Percentiles rank a stretch among this genome's conserved stretches.
Conservation (phyloP, 2,113 vertebrate species). For the Meriones unguiculatus region DNA sequence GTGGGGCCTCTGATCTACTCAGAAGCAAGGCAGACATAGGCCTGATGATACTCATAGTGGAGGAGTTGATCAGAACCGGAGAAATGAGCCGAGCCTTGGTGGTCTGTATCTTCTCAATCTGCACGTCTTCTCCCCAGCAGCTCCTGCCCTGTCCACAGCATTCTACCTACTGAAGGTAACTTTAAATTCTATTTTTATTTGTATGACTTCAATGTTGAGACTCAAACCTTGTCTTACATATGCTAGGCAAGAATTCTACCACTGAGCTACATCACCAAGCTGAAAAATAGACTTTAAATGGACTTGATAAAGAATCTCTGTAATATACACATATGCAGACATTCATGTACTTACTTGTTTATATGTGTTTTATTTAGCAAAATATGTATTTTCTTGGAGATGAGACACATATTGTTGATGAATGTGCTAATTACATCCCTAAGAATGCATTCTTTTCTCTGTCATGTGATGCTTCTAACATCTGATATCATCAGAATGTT, state of each 20-base stretch:
- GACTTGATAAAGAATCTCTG: background rate
- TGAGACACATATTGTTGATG: background rate
- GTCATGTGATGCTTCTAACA: background rate
- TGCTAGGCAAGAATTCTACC: background rate
- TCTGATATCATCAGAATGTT: background rate
- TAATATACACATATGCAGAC: background rate
- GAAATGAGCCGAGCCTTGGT: background rate
- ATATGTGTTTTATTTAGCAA: constrained; percentile 16
- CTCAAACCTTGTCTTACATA: background rate
- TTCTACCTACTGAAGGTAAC: background rate
- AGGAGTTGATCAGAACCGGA: background rate
- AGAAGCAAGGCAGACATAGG: background rate
- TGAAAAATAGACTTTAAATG: background rate
- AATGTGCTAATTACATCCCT: background rate
- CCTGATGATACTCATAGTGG: background rate
- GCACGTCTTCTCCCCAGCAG: background rate
- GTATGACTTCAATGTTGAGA: background rate
- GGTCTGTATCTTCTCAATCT: background rate
- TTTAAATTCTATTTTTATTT: background rate
- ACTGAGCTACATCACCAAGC: background rate
- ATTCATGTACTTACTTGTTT: background rate
- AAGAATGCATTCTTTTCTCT: constrained; percentile 17
- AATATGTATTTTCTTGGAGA: background rate
- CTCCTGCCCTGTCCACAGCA: background rate
- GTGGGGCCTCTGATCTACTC: background rate